A percentile compares a stretch with the other conserved stretches of the same genome.
Evolutionary conservation across 2,888 invertebrate species (phyloP).

Genomic region (Camponotus fellah): DNA sequence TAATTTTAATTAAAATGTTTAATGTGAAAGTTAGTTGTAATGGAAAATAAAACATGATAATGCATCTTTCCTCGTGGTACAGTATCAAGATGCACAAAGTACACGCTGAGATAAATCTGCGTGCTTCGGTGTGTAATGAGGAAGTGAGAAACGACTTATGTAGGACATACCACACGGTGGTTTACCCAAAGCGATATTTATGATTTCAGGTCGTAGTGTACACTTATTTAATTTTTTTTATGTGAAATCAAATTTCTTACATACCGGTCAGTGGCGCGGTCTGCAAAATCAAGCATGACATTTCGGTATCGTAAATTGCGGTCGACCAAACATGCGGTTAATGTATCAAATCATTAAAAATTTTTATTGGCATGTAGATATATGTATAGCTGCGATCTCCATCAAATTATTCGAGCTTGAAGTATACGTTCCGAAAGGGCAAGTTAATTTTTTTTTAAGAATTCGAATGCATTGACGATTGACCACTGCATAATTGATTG

Average conservation of each 20-base stretch:
- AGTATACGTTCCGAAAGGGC: slow-evolving; percentile 18
- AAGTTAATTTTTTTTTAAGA: not conserved
- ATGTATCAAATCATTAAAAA: slow-evolving; percentile 26
- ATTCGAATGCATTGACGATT: not conserved
- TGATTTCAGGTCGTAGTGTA: slow-evolving; percentile 61
- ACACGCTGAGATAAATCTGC: slow-evolving; percentile 9
- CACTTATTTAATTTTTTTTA: slow-evolving; percentile 51
- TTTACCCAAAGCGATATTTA: slow-evolving; percentile 55
- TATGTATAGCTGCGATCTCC: not conserved
- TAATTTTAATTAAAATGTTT: not conserved
- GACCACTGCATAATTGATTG: not conserved
- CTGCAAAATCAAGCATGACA: slow-evolving; percentile 25
- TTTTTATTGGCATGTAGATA: slow-evolving; percentile 8
- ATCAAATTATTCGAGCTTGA: slow-evolving; percentile 19
- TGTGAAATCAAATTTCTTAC: slow-evolving; percentile 65
- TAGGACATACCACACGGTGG: slow-evolving; percentile 51
- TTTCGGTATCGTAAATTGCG: slow-evolving; percentile 36
- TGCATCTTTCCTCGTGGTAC: not conserved
- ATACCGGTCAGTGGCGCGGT: slow-evolving; percentile 46
- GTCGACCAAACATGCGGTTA: not conserved
- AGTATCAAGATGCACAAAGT: not conserved
- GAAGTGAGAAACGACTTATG: slow-evolving; percentile 37
- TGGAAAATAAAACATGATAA: not conserved
- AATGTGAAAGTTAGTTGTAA: not conserved
- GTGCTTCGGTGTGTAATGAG: slow-evolving; percentile 13